Base-by-base conservation (phyloP, 1,140 invertebrate species). In the Cydia fagiglandana region DNA sequence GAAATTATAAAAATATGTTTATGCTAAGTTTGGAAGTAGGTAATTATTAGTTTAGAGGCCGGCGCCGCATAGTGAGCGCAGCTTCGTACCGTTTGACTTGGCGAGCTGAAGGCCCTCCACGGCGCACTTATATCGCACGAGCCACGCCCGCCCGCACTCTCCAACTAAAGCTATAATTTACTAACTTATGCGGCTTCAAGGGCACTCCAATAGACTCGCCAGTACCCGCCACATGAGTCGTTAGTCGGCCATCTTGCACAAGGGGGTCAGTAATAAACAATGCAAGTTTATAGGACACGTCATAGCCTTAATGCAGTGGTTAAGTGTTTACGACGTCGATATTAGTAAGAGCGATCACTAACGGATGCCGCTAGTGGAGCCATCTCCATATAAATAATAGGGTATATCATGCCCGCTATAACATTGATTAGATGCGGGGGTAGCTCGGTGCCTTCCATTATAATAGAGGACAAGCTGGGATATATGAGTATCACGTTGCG, bases 391-490 rank as follows among this genome's bases (percentile, higher is more conserved):
- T 74, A 74, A 74, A 74, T 74, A 74, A 74, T 74, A 53, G 73
- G 73, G 38, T 70, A 41, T 45, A 70, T 70, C 30, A 70, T 70
- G 6, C 13, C 66, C 30, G 66, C 73, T 74, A 74, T 74, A 74
- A 74, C 73, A 74, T 74, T 74, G 73, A 74, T 74, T 74, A 74
- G 73, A 13, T 74, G 53, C 47, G 73, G 38, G 73, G 73, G 53
- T 34, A 74, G 73, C 66, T 53, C 47, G 73, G 20, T 38, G 47
- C 73, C 17, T 53, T 74, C 30, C 73, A 24, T 74, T 74, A 74
- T 74, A 56, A 53, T 50, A 74, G 73, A n/a, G 66, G n/a, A 17
- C 66, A 70, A 45, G 66, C 30, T 66, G 66, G 66, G 66, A 70
- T 70, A 45, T 38, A 70, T 17, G 66, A 41, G 66, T 17, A n/a